phyloP scores from a whole-genome alignment of 2,797 vertebrate species.

The Microcaecilia unicolor region DNA sequence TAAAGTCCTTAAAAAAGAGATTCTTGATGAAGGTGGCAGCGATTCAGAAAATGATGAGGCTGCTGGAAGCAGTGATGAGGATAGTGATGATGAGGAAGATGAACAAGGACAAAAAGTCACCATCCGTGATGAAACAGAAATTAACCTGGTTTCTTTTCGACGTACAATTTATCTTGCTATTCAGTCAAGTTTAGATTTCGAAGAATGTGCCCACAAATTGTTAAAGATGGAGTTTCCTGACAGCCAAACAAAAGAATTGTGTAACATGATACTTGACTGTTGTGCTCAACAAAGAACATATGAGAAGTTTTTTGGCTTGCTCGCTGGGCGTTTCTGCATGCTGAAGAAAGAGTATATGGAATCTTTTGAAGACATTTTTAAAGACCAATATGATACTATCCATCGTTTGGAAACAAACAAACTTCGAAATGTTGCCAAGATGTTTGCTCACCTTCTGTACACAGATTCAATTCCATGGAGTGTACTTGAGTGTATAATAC shows the following conservation, averaged over 20 bases:
- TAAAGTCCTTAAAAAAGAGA: constrained; percentile 86
- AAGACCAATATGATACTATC: constrained; percentile 93
- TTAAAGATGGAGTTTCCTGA: constrained; percentile 97
- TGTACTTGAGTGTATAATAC: constrained; percentile 84
- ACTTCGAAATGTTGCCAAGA: constrained; percentile 88
- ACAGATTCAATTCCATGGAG: constrained; percentile 96
- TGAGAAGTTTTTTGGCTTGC: constrained; percentile 93
- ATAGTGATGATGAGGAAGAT: constrained; percentile 63
- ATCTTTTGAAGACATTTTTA: constrained; percentile 89
- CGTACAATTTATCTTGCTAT: constrained; percentile 96
- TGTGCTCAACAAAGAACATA: constrained; percentile 97
- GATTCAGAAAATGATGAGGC: constrained; percentile 76
- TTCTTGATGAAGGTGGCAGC: constrained; percentile 90
- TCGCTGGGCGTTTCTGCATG: constrained; percentile 95
- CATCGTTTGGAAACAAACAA: constrained; percentile 97
- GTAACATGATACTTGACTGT: constrained; percentile 98
- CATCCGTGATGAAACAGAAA: constrained; percentile 91
- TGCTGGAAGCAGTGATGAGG: constrained; percentile 75
- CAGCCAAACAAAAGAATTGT: constrained; percentile 92
- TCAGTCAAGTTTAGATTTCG: constrained; percentile 97
- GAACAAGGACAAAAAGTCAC: constrained; percentile 74
- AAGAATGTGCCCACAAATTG: constrained; percentile 94
- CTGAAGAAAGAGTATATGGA: constrained; percentile 98
- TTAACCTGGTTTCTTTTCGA: constrained; percentile 92
- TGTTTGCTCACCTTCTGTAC: constrained; percentile 94